Evolutionary conservation across 2,113 vertebrate species (phyloP), one percentile per base, ranked within the genome.

Genomic region (Platichthys flesus): DNA sequence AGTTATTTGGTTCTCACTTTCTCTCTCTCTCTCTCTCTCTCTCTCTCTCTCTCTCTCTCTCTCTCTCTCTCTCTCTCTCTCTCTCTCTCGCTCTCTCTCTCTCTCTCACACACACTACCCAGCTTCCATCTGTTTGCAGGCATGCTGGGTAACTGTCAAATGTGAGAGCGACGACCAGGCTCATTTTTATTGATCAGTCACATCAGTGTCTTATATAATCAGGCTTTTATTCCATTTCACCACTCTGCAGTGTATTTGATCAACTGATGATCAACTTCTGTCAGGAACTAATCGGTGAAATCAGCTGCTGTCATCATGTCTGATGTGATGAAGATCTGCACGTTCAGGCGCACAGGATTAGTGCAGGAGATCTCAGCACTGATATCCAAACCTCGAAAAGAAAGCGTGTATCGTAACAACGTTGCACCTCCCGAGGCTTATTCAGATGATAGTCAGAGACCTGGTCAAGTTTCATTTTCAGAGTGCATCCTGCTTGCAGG

Each of bases 321-420:
- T 45, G 52, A 81, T 67, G 71, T 70, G 79, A 87, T 79, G 9
- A 78, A 72, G 71, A 42, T 42, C 51, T 18, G 80, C 71, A 47
- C 13, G 4, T 85, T 84, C 83, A 82, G 51, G 51, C 2, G 47
- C 51, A 54, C 49, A 20, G 75, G 78, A 88, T 85, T 78, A 82
- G 31, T 18, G 82, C 10, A 0, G 75, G 64, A 81, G 83, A 77
- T 56, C 65, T 76, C 49, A 35, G 71, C 10, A 21, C 55, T 28
- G 75, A 77, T 0, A 76, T 63, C 59, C 37, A 78, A 64, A 66
- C 74, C 52, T 37, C 2, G 7, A 42, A 42, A 0, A 60, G 64
- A 35, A 71, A 61, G 76, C 62, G 2, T 15, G 1, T 5, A 0
- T 77, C 57, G 42, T 3, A 15, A n/a, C 76, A 18, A 3, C 35